Conservation (phyloP, 2,797 vertebrate species). For the Myotis myotis region DNA sequence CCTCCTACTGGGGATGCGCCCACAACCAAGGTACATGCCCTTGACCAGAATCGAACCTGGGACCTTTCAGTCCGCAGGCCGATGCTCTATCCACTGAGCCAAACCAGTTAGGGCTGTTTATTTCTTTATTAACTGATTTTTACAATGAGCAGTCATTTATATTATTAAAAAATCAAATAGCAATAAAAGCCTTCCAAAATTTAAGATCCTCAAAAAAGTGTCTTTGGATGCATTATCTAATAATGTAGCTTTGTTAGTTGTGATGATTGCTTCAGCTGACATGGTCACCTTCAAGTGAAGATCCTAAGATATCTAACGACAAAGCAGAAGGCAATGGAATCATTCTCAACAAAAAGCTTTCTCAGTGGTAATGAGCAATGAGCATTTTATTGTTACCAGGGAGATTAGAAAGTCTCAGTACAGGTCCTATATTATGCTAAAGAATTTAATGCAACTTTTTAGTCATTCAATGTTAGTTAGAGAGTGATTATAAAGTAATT, state of each 20-base stretch:
- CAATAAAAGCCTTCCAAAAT: not conserved
- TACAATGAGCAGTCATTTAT: not conserved
- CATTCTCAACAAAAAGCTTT: conserved; percentile 56
- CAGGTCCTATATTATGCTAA: conserved; percentile 44
- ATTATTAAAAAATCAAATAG: not conserved
- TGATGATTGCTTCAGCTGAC: conserved; percentile 38
- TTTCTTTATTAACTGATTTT: not conserved
- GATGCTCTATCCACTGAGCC: no score
- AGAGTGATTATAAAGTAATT: conserved; percentile 69
- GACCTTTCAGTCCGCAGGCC: no score
- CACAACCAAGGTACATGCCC: no score
- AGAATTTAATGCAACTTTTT: conserved; percentile 73
- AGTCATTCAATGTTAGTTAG: conserved; percentile 72
- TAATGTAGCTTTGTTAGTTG: conserved; percentile 12
- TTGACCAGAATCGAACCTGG: no score
- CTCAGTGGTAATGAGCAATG: conserved; percentile 52
- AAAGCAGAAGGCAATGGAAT: conserved; percentile 53
- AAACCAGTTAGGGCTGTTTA: not conserved
- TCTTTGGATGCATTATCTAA: not conserved
- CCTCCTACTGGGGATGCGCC: no score
- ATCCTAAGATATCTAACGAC: conserved; percentile 44
- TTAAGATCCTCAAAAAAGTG: not conserved
- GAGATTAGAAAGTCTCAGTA: conserved; percentile 54
- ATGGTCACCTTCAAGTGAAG: conserved; percentile 49
- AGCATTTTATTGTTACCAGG: not conserved